Evolutionary conservation across 1,140 invertebrate genomes (phyloP), one percentile per base, ranked within the genome.

Genomic region (Apocrypta bakeri): DNA sequence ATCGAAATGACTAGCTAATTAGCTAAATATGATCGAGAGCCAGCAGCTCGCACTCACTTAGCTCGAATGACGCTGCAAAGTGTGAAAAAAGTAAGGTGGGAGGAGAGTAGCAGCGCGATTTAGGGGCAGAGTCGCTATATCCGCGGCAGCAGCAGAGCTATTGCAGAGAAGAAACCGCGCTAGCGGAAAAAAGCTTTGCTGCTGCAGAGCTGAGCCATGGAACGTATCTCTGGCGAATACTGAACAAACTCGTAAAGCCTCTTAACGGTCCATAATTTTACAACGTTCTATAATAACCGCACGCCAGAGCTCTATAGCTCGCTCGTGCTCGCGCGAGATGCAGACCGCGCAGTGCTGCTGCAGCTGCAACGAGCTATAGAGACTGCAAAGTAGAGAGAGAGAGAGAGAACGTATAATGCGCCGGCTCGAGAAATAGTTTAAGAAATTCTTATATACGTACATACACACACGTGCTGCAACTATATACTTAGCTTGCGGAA

Each of bases 181-280:
- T 9, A 66, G 33, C 7, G 76, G 64, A 78, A 73, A 37, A 80
- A 75, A 64, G 79, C 33, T 37, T 9, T 37, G 33, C 33, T 37
- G 33, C 33, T 37, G 81, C 83, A 21, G 69, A 0, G 48, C 79
- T n/a, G 71, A 81, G 86, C 17, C 6, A 40, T 11, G 42, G 48
- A n/a, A 42, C 33, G 33, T 85, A 86, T 85, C 83, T 76, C 82
- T 72, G 81, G 68, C 82, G 84, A 88, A 87, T 85, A 82, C 88
- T 88, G 88, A 89, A 88, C 88, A 90, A 90, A 89, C 88, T 90
- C 88, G 88, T 90, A 90, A 90, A 89, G 84, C 84, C 82, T 83
- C 84, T 89, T 89, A 90, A 90, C 89, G 89, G 90, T 89, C 89
- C 88, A 90, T 90, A 90, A 90, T 90, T 90, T 89, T 88, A 86